phyloP scores from a whole-genome alignment of 2,113 vertebrate species.

The Chiloscyllium plagiosum region DNA sequence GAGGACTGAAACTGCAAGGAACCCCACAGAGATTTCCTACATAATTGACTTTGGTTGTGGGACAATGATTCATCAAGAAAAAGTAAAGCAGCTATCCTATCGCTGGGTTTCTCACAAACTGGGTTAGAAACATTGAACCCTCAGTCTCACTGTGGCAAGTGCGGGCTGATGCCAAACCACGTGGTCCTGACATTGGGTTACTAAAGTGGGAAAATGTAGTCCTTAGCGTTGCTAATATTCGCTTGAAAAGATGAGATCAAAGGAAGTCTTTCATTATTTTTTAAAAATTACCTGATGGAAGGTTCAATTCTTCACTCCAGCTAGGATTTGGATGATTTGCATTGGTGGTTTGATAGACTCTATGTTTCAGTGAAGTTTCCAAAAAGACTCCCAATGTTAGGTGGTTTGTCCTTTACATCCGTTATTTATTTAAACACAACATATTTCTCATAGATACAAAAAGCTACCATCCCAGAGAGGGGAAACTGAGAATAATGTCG shows the following conservation, averaged over 20 bases:
- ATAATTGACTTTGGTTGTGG: too few species aligned
- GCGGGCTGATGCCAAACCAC: neutral
- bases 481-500: neutral
- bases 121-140: too few species aligned
- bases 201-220: neutral
- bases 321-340: conserved; percentile 90
- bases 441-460: neutral
- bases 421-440: neutral
- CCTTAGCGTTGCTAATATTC: neutral
- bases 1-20: too few species aligned
- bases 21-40: too few species aligned
- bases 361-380: conserved; percentile 90
- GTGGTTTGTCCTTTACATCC: neutral
- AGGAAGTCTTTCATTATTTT: neutral
- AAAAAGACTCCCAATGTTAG: neutral
- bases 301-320: conserved; percentile 91
- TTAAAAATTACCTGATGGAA: conserved; percentile 69
- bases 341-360: conserved; percentile 76
- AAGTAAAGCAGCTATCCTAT: too few species aligned
- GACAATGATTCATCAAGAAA: too few species aligned
- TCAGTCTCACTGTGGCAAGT: neutral
- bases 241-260: neutral
- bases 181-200: neutral
- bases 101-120: too few species aligned
- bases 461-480: neutral